These are phyloP conservation scores for Prosapia bicincta DNA, from an alignment of 2,888 invertebrate genomes.

Conservation along the genomic window DNA sequence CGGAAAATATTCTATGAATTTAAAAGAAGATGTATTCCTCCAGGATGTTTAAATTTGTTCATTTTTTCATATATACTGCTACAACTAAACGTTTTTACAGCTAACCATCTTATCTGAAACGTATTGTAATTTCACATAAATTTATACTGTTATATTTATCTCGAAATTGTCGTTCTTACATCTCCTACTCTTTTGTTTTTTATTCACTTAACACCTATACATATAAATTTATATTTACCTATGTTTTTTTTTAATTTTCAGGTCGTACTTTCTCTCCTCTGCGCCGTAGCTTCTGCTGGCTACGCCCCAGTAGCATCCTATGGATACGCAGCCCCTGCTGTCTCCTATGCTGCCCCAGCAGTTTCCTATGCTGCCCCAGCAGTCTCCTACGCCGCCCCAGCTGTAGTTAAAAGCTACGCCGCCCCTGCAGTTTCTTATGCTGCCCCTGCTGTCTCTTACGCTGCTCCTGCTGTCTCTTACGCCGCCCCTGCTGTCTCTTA, in stretches of 20 bases:
- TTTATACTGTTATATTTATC: too few species aligned
- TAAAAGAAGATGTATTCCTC: too few species aligned
- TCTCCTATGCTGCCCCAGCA: constrained; percentile 10
- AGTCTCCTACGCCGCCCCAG: constrained; percentile 47
- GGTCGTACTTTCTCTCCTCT: constrained; percentile 46
- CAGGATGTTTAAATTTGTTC: too few species aligned
- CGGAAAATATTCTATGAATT: too few species aligned
- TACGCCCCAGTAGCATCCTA: background rate
- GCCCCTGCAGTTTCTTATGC: constrained; percentile 14
- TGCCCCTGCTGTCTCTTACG: constrained; percentile 14
- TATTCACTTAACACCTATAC: too few species aligned
- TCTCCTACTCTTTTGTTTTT: too few species aligned
- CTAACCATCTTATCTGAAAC: too few species aligned
- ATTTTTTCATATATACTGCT: too few species aligned
- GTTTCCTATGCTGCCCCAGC: constrained; percentile 45
- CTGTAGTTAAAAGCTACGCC: constrained; percentile 54
- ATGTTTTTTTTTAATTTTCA: background rate
- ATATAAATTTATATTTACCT: too few species aligned
- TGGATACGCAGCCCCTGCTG: constrained; percentile 15
- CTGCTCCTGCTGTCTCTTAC: constrained; percentile 15
- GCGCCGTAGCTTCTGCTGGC: constrained; percentile 42
- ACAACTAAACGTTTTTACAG: too few species aligned
- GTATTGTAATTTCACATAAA: too few species aligned
- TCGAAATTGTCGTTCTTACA: too few species aligned
- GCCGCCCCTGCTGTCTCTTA: constrained; percentile 31